Evolutionary conservation across 1,140 invertebrate genomes (phyloP), one percentile per base, ranked within the genome.

Genomic region (Heliconius nattereri): DNA sequence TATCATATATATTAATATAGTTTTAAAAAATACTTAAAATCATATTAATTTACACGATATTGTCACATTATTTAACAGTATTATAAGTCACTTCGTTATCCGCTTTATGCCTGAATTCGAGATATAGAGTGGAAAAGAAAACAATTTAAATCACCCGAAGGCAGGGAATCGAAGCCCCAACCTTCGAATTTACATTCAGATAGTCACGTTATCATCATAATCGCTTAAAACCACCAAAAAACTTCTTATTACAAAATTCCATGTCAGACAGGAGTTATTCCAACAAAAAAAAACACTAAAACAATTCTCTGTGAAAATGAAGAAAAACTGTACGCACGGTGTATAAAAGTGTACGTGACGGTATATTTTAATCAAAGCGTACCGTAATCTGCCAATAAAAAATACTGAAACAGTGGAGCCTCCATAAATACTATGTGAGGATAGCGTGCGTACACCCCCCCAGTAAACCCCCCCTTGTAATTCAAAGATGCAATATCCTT

Each of bases 381-480:
- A 82, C 26, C 78, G 52, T 78, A 78, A 77, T 80, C 76, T 80
- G 71, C 73, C 52, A 78, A 78, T 75, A 81, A 76, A 74, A 82
- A 82, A 82, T 60, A 73, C 37, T 75, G 73, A 78, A 82, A 73
- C 76, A 81, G 78, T 79, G 78, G 80, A 84, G 78, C 66, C 76
- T 82, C 45, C 70, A 76, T 86, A 87, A 85, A 87, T 85, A 83
- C 83, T 85, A 87, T 78, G 76, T 78, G 49, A 45, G 79, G 83
- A 82, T 90, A 78, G 90, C 90, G 89, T 91, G 90, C 73, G 81
- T 73, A 81, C 83, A 80, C 84, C 81, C 78, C 78, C 32, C 32
- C 32, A 35, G 81, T 73, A 81, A 82, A 80, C 84, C 81, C 78
- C 83, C 54, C 73, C 78, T 37, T 70, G 81, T 83, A 86, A 85